These are phyloP conservation scores for Microcebus lehilahytsara DNA, from an alignment of 2,113 vertebrate species.

Conservation along the genomic window DNA sequence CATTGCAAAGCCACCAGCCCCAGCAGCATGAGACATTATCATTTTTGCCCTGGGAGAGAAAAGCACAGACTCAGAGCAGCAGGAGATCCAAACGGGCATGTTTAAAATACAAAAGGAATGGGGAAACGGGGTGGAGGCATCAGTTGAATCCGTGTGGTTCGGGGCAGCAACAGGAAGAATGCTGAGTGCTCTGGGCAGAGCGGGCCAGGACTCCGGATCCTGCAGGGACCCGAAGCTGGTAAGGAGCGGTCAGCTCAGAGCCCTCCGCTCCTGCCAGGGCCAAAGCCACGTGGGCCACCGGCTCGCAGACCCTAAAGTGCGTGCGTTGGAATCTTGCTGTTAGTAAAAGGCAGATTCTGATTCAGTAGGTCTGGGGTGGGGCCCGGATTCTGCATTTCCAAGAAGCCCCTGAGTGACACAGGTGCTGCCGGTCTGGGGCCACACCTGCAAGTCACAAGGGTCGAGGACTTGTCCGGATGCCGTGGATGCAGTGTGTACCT, in stretches of 20 bases:
- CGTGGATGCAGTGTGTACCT: accelerated
- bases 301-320: accelerated
- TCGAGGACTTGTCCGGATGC: neutral
- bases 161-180: neutral
- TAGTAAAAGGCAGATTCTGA: neutral
- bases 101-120: neutral
- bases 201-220: neutral
- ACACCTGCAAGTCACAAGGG: neutral
- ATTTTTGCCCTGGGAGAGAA: constrained; percentile 74
- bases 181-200: neutral
- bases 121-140: accelerated
- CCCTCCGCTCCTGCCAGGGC: neutral
- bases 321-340: neutral
- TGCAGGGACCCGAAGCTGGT: no score
- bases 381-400: neutral
- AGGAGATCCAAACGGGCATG: constrained; percentile 22
- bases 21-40: constrained; percentile 50
- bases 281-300: neutral
- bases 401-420: neutral
- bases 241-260: neutral
- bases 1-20: constrained; percentile 35
- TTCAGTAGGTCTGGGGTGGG: neutral
- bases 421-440: neutral
- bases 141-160: neutral
- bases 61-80: constrained; percentile 63